Evolutionary conservation across 2,888 invertebrate species (phyloP).

Genomic region (Buathra laborator): DNA sequence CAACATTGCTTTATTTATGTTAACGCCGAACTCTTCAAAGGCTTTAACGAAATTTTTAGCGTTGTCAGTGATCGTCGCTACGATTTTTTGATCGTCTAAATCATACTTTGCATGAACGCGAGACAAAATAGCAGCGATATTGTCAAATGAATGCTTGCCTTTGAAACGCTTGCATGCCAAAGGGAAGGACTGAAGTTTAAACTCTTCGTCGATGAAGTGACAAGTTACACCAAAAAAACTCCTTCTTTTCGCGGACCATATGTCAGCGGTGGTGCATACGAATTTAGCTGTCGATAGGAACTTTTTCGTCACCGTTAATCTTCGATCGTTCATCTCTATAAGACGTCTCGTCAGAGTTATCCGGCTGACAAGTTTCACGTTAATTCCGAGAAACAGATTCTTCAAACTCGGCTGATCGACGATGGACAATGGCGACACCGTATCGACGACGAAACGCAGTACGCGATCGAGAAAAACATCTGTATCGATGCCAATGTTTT

Average conservation of each 20-base stretch:
- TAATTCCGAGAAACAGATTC: neutral
- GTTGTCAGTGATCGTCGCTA: slow-evolving; percentile 55
- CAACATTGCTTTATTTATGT: slow-evolving; percentile 21
- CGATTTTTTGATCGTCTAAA: slow-evolving; percentile 26
- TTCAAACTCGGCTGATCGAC: neutral
- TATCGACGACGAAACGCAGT: neutral
- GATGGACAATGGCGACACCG: neutral
- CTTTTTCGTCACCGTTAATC: neutral
- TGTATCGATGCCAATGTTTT: neutral
- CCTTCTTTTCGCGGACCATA: slow-evolving; percentile 10
- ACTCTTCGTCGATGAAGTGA: neutral
- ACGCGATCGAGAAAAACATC: neutral
- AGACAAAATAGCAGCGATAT: slow-evolving; percentile 37
- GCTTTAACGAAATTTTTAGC: slow-evolving; percentile 48
- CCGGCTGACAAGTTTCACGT: no score
- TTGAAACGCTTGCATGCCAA: slow-evolving; percentile 2
- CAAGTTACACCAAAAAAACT: neutral
- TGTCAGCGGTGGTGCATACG: slow-evolving; percentile 9
- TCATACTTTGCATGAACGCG: slow-evolving; percentile 26
- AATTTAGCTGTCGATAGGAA: neutral
- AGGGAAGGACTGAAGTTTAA: slow-evolving; percentile 2
- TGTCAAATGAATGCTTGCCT: neutral
- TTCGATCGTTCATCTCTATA: neutral
- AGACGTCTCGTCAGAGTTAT: neutral
- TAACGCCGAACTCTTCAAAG: slow-evolving; percentile 37